Base-by-base conservation (phyloP, 2,888 invertebrate genomes). In the Tubulanus polymorphus region DNA sequence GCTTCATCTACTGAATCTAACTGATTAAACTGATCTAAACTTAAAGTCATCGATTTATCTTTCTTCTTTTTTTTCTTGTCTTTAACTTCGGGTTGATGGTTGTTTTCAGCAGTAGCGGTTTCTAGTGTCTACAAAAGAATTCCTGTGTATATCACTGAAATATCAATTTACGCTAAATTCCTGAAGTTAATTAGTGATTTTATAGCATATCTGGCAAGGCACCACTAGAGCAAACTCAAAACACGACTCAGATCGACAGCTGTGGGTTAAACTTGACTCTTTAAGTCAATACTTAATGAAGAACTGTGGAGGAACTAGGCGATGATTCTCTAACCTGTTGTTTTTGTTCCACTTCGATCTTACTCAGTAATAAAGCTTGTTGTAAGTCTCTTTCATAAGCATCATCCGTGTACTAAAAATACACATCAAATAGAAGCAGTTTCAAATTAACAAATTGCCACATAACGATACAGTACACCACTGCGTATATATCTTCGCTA, bases 281-380 rank as follows among this genome's bases (percentile, higher is more conserved):
- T n/a, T n/a, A n/a, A n/a, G n/a, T n/a, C n/a, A n/a, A n/a, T n/a
- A n/a, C n/a, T n/a, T n/a, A n/a, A n/a, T n/a, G n/a, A n/a, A n/a
- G n/a, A n/a, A n/a, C n/a, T n/a, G n/a, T n/a, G n/a, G n/a, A n/a
- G n/a, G n/a, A n/a, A n/a, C n/a, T n/a, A n/a, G n/a, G n/a, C n/a
- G n/a, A n/a, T n/a, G n/a, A 26, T 37, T 15, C 47, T 51, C 28
- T 30, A 48, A 71, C 70, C 67, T 67, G 60, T 56, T 67, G 65
- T 53, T 87, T 86, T 67, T 86, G 84, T 76, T 89, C 88, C 65
- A 77, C 83, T 54, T 84, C 88, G 57, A 90, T 79, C 79, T 88
- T 88, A 5, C 90, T 90, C 52, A 88, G 80, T 29, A 90, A 75
- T 60, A 90, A 84, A 12, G 90, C 90, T 83, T 87, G 81, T 61